These are phyloP conservation scores for Calvadosia cruxmelitensis DNA, from an alignment of 30 jellyfish, hydroid and myxozoan species.

Conservation along the genomic window DNA sequence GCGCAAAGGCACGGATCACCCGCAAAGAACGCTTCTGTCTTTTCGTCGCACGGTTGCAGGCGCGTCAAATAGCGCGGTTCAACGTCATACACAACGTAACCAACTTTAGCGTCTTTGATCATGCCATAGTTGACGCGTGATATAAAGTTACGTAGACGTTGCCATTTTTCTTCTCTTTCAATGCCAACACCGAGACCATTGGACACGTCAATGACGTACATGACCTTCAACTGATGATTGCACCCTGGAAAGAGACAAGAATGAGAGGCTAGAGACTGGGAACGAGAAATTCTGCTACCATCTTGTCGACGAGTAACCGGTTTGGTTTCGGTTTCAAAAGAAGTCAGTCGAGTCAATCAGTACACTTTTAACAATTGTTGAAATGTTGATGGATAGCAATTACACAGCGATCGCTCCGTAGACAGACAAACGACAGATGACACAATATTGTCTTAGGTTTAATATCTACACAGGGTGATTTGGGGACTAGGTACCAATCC, in stretches of 20 bases:
- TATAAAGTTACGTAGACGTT: slow-evolving; percentile 66
- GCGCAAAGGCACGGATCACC: slow-evolving; percentile 86
- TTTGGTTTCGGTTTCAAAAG: too few relatives aligned
- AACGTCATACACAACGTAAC: slow-evolving; percentile 74
- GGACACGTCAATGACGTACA: slow-evolving; percentile 85
- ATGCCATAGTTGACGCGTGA: slow-evolving; percentile 43
- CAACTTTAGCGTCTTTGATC: slow-evolving; percentile 50
- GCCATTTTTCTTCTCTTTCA: slow-evolving; percentile 66
- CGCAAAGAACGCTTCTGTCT: slow-evolving; percentile 75
- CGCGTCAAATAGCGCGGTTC: slow-evolving; percentile 70
- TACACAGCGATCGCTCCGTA: too few relatives aligned
- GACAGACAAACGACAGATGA: too few relatives aligned
- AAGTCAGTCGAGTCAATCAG: too few relatives aligned
- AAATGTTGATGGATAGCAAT: too few relatives aligned
- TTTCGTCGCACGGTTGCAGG: slow-evolving; percentile 75
- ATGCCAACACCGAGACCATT: slow-evolving; percentile 94
- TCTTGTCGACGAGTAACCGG: too few relatives aligned
- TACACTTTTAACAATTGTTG: too few relatives aligned
- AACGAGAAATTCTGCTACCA: too few relatives aligned
- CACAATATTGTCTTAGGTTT: too few relatives aligned
- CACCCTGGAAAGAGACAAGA: slow-evolving; percentile 55
- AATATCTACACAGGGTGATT: too few relatives aligned
- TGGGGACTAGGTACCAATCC: too few relatives aligned
- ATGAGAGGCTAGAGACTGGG: too few relatives aligned
- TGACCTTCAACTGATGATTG: slow-evolving; percentile 59